Conservation (phyloP, 2,113 vertebrate species). For the Falco punctatus region DNA sequence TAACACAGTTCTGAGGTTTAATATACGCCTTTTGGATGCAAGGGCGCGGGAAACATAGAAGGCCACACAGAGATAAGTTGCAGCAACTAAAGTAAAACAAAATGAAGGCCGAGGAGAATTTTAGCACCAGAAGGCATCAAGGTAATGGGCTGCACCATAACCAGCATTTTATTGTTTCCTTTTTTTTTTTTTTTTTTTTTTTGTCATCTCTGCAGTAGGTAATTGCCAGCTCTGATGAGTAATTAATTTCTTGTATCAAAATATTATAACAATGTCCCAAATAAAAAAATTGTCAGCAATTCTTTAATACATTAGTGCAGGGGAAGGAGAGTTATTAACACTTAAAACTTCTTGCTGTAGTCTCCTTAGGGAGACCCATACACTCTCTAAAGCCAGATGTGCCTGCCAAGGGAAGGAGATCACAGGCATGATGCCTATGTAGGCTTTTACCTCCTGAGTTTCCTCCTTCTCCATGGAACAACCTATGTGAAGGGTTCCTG, state of each 20-base stretch:
- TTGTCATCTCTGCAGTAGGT: not conserved
- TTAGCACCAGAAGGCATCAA: not conserved
- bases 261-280: not conserved
- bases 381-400: not conserved
- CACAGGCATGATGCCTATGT: not conserved
- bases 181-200: not conserved
- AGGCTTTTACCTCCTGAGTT: not conserved
- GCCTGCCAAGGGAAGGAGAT: not conserved
- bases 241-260: not conserved
- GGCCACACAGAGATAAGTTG: not conserved
- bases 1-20: not conserved
- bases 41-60: not conserved
- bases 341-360: not conserved
- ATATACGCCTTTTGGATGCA: not conserved
- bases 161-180: not conserved
- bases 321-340: not conserved
- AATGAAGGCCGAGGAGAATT: not conserved
- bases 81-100: not conserved
- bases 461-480: not conserved
- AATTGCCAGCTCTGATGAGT: not conserved
- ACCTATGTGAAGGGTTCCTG: accelerated
- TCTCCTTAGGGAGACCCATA: not conserved
- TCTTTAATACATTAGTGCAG: not conserved
- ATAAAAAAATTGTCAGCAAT: not conserved
- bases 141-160: not conserved